Evolutionary conservation across 1,140 invertebrate species (phyloP), one percentile per base, ranked within the genome.

Genomic region (Orchestia grillus): DNA sequence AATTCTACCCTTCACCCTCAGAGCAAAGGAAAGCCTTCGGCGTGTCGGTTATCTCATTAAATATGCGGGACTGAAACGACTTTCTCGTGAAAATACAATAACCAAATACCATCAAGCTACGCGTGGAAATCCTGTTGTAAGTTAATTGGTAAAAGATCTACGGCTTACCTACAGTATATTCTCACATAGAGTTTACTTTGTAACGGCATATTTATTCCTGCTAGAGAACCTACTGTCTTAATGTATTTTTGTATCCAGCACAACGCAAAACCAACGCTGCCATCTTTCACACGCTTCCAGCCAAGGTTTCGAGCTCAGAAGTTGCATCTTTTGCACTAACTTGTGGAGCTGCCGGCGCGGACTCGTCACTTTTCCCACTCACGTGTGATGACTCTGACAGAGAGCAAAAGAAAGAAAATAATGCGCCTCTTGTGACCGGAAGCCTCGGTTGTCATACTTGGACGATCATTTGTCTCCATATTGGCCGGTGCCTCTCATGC

Each of bases 401-500:
- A 77, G 15, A 77, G 62, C 62, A 77, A 77, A 77, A 77, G 62
- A 1, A 77, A 77, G 62, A 77, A 77, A 77, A 77, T 77, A 77
- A 77, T 77, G 62, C 28, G 62, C 62, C 62, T 77, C 62, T 77
- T 77, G 62, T 77, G 62, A 77, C 62, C 62, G 62, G 62, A 77
- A 77, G 62, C 62, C 62, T 36, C 62, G 62, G 62, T 77, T 77
- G 62, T 77, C 62, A 77, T 77, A 77, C 62, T 77, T 77, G 62
- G 62, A 77, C 62, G 62, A 77, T 77, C 62, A 77, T 77, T 77
- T 77, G 62, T 77, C 62, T 77, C 62, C 62, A 77, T 77, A 77
- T 77, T 8, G 62, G 62, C 62, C 62, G 62, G 62, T 77, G 62
- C 62, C 62, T 77, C 62, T 77, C 62, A 77, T 77, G 62, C 62